phyloP scores from a whole-genome alignment of 2,113 vertebrate species.

The Antigone vipio region DNA sequence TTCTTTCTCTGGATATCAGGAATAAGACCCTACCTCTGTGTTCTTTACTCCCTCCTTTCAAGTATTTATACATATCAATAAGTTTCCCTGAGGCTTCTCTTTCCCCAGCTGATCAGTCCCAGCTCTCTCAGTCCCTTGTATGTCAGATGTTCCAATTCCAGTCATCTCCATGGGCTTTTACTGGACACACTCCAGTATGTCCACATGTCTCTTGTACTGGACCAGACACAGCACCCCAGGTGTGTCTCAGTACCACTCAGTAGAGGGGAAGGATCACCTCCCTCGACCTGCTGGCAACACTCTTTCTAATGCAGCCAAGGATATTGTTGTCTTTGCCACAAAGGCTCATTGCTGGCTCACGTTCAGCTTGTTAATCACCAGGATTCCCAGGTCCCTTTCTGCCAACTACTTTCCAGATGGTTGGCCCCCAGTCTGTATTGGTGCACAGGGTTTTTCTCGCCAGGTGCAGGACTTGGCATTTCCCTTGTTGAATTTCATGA shows the following conservation, averaged over 20 bases:
- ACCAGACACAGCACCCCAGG: not conserved
- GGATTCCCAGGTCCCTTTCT: not conserved
- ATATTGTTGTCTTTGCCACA: not conserved
- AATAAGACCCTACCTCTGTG: not conserved
- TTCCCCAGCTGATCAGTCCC: not conserved
- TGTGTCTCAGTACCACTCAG: not conserved
- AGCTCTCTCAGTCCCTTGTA: not conserved
- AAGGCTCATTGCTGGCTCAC: not conserved
- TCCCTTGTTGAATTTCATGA: not conserved
- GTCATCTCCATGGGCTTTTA: not conserved
- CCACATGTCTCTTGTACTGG: not conserved
- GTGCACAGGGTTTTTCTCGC: not conserved
- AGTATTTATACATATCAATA: not conserved
- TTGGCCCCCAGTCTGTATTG: not conserved
- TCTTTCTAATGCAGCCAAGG: not conserved
- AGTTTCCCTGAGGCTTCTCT: not conserved
- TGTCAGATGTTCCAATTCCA: not conserved
- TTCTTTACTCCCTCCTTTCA: not conserved
- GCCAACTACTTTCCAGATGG: not conserved
- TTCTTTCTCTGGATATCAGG: not conserved
- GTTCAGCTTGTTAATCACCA: not conserved
- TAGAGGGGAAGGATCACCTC: not conserved
- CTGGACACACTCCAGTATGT: not conserved
- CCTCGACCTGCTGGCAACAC: fast-evolving
- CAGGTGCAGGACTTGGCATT: not conserved